phyloP scores from a whole-genome alignment of 1,140 invertebrate species.

The Magallana angulata region DNA sequence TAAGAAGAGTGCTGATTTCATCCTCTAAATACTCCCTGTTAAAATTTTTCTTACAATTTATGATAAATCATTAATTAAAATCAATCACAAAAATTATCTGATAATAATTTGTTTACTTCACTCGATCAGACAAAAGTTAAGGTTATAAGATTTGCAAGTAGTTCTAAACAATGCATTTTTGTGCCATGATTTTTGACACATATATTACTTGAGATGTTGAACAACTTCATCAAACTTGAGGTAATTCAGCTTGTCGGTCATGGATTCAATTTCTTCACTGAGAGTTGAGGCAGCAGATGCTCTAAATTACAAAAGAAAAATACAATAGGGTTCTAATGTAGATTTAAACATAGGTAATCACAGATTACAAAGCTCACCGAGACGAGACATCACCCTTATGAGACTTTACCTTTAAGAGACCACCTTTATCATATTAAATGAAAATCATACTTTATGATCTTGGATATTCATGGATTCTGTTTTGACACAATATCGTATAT shows the following conservation, averaged over 20 bases:
- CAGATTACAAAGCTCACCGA: no score
- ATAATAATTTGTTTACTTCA: no score
- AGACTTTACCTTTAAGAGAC: no score
- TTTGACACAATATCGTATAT: no score
- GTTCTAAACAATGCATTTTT: not conserved
- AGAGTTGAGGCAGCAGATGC: conserved; percentile 65
- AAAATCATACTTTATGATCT: no score
- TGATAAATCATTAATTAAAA: no score
- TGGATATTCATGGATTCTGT: no score
- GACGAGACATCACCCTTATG: no score
- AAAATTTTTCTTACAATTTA: not conserved
- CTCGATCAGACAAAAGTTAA: not conserved
- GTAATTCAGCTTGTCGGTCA: conserved; percentile 73
- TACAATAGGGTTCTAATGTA: not conserved
- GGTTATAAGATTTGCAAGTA: not conserved
- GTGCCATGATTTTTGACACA: not conserved
- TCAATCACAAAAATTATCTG: no score
- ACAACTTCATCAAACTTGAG: conserved; percentile 73
- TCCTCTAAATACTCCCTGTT: conserved; percentile 67
- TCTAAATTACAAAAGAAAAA: conserved; percentile 50
- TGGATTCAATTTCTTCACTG: conserved; percentile 71
- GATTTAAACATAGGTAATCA: no score
- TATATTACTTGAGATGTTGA: conserved; percentile 73
- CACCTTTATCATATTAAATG: no score
- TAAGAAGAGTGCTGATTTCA: conserved; percentile 69